Base-by-base conservation (phyloP, 2,797 vertebrate species). In the Microcaecilia unicolor region DNA sequence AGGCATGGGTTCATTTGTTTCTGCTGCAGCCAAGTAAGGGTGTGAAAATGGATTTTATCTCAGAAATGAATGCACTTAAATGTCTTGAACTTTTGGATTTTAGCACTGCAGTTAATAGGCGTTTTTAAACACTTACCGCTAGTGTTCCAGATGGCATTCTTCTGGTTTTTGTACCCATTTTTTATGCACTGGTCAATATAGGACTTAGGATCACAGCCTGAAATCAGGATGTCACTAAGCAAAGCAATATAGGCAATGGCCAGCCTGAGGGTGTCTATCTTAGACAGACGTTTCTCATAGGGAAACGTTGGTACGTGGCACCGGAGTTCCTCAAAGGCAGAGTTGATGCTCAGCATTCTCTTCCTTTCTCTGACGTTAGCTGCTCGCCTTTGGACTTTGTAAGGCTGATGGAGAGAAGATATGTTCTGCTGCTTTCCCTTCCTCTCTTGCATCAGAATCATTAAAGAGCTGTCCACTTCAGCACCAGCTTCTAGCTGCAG, bases 291-390 rank as follows among this genome's bases (percentile, higher is more conserved):
- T 23, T 79, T 87, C 68, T 91, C 89, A 11, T 81, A 85, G 0
- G 83, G 86, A 22, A 89, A 87, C 5, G 87, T 85, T 0, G 85
- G 86, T 2, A 90, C 78, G 3, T 61, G 83, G 43, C 76, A 56
- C n/a, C 85, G 72, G 6, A 85, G 85, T 51, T 76, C 63, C 9
- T 81, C 73, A 5, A 88, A 90, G 30, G 81, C 85, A 0, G 84
- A 70, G 31, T 83, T 87, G 57, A 87, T 84, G 59, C 70, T 85
- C 34, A 84, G 65, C 81, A 84, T 90, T 51, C 83, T 66, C 56
- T 76, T 84, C 39, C 87, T 76, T 70, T 85, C 86, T 1, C 84
- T 69, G 48, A 88, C 64, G 61, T 87, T 90, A 47, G 89, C 85
- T 1, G 81, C 83, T 2, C 81, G 64, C 9, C 86, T 68, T 70